Evolutionary conservation across 2,113 vertebrate species (phyloP).

Genomic region (Hirundichthys speculiger): DNA sequence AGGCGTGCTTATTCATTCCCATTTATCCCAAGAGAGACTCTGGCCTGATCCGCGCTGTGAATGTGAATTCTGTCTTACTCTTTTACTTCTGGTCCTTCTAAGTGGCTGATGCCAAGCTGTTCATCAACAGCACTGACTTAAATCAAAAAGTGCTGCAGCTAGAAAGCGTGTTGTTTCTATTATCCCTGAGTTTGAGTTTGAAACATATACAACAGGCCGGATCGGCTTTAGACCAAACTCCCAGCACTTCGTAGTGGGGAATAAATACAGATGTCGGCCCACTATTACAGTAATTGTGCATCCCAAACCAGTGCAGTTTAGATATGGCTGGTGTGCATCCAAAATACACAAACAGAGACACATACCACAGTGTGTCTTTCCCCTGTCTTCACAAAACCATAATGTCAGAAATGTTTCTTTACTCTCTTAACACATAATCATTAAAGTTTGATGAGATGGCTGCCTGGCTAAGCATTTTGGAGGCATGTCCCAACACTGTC

Average conservation of each 20-base stretch:
- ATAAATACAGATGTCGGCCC: slow-evolving; percentile 64
- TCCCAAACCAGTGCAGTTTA: slow-evolving; percentile 45
- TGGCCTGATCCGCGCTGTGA: background rate
- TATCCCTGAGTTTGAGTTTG: slow-evolving; percentile 33
- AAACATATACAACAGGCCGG: slow-evolving; percentile 19
- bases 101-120: slow-evolving; percentile 37
- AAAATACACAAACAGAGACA: slow-evolving; percentile 69
- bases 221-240: slow-evolving; percentile 41
- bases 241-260: slow-evolving; percentile 35
- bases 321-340: slow-evolving; percentile 62
- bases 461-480: slow-evolving; percentile 70
- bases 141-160: slow-evolving; percentile 17
- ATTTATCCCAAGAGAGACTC: background rate
- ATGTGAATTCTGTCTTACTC: slow-evolving; percentile 12
- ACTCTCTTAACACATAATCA: slow-evolving; percentile 69
- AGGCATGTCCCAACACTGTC: slow-evolving; percentile 69
- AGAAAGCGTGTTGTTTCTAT: slow-evolving; percentile 52
- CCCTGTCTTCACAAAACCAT: slow-evolving; percentile 62
- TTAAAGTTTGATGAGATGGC: slow-evolving; percentile 73
- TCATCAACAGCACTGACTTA: slow-evolving; percentile 34
- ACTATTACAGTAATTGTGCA: slow-evolving; percentile 63
- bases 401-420: slow-evolving; percentile 72
- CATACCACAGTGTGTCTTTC: slow-evolving; percentile 60
- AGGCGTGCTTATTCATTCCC: slow-evolving; percentile 1
- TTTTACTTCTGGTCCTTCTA: slow-evolving; percentile 27